Percentiles rank a stretch among this genome's conserved stretches.
Conservation (phyloP, 2,113 vertebrate species). For the Actinemys pallida region DNA sequence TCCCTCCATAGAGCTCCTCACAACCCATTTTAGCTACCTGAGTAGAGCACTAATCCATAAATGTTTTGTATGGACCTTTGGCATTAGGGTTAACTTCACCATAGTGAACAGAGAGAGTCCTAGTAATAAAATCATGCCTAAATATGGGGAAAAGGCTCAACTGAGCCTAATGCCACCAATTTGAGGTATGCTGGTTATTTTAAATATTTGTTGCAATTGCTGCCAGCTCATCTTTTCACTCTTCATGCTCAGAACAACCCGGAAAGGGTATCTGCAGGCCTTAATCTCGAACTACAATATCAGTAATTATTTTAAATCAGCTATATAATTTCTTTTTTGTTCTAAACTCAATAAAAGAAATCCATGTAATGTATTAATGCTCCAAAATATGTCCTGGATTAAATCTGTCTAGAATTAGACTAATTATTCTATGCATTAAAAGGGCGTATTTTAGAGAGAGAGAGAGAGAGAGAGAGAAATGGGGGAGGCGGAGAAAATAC, state of each 20-base stretch:
- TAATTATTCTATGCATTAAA: not conserved
- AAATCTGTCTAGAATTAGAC: not conserved
- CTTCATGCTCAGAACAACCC: not conserved
- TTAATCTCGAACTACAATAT: constrained; percentile 33
- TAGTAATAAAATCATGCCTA: not conserved
- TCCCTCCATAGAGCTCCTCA: not conserved
- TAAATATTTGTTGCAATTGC: not conserved
- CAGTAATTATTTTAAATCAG: constrained; percentile 1
- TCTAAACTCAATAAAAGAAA: constrained; percentile 24
- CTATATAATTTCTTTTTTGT: constrained; percentile 9
- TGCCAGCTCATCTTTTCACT: constrained; percentile 38
- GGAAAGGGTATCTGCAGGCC: not conserved
- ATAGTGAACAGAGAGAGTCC: not conserved
- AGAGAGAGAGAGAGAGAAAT: not conserved
- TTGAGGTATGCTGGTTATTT: constrained; percentile 15
- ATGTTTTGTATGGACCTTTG: not conserved
- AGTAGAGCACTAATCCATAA: not conserved
- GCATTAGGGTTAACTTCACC: not conserved
- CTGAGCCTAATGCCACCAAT: not conserved
- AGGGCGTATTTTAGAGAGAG: not conserved
- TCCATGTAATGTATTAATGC: not conserved
- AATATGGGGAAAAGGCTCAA: not conserved
- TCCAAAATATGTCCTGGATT: not conserved
- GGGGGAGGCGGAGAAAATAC: no score
- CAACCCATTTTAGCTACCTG: not conserved